Evolutionary conservation across 2,888 invertebrate species (phyloP), one percentile per base, ranked within the genome.

Genomic region (Epirrhoe alternata): DNA sequence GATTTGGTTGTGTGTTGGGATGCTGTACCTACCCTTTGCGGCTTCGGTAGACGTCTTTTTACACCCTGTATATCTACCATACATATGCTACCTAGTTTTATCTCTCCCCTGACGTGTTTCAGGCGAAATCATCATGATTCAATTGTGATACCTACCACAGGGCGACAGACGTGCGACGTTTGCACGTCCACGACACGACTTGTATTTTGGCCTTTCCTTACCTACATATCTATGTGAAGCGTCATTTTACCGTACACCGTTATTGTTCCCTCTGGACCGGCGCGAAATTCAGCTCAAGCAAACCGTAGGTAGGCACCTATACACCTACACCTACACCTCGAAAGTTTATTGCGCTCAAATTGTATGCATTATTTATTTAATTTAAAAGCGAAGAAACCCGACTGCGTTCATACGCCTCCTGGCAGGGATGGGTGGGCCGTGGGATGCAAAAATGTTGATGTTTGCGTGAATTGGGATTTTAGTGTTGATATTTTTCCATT

Each of bases 311-410:
- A 76, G 59, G 42, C 50, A 65, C 16, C 38, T 54, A 85, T 81
- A 83, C 82, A 86, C 86, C 84, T 81, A 83, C 82, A 86, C 86
- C 84, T 86, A 84, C 87, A 87, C 86, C 88, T 88, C 81, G 84
- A 84, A 85, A 88, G 85, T 91, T 91, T 91, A 92, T 89, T 90
- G 89, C 89, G 86, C 90, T 88, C 90, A 91, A 92, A 92, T 92
- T 91, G 90, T 91, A 79, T 92, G 92, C 86, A 92, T 92, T 90
- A 92, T 91, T 92, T 92, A 92, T 92, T 92, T 92, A 91, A 92
- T 92, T 92, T 92, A 91, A 90, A 91, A 90, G 92, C 88, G 89
- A 90, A 91, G 92, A 92, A 89, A 88, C 88, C 86, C 85, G 79
- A 81, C 85, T 85, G 83, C 86, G 83, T 86, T 88, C 86, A 88